A percentile compares a stretch with the other conserved stretches of the same genome.
These are phyloP conservation scores for Acrobasis repandana DNA, from an alignment of 2,888 invertebrate genomes.

Conservation along the genomic window DNA sequence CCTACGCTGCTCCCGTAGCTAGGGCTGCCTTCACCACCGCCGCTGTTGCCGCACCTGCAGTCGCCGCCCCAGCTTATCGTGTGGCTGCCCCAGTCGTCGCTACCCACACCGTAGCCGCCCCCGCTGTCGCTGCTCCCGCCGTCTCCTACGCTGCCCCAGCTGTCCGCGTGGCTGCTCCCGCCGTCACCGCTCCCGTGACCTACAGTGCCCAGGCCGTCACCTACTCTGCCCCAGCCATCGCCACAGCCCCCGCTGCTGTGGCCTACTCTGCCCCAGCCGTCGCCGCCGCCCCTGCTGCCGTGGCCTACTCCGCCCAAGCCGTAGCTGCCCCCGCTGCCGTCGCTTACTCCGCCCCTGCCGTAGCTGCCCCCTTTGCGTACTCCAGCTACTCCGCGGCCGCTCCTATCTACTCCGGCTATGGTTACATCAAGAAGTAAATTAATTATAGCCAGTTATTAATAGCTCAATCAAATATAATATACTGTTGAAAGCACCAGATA, in stretches of 20 bases:
- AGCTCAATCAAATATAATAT: constrained; percentile 4
- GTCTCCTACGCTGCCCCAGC: constrained; percentile 21
- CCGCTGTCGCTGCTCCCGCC: constrained; percentile 26
- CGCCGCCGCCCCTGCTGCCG: constrained; percentile 17
- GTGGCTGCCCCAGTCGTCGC: constrained; percentile 14
- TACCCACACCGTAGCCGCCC: constrained; percentile 28
- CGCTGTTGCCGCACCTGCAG: constrained; percentile 25
- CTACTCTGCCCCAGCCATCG: constrained; percentile 20
- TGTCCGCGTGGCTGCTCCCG: constrained; percentile 18
- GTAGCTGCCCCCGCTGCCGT: constrained; percentile 5
- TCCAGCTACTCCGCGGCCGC: constrained; percentile 11
- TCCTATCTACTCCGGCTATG: constrained; percentile 19
- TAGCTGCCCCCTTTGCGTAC: constrained; percentile 20
- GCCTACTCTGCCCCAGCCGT: constrained; percentile 19
- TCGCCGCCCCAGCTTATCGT: not conserved
- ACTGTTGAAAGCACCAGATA: constrained; percentile 7
- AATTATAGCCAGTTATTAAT: not conserved
- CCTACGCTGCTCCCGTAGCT: constrained; percentile 22
- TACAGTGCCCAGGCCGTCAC: constrained; percentile 21
- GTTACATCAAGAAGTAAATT: constrained; percentile 22
- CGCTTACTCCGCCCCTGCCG: constrained; percentile 4
- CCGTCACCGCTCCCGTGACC: constrained; percentile 20
- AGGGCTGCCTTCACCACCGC: constrained; percentile 23
- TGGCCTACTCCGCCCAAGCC: constrained; percentile 17
- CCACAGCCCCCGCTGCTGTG: constrained; percentile 11